Evolutionary conservation across 2,113 vertebrate species (phyloP).

Genomic region (Balaeniceps rex): DNA sequence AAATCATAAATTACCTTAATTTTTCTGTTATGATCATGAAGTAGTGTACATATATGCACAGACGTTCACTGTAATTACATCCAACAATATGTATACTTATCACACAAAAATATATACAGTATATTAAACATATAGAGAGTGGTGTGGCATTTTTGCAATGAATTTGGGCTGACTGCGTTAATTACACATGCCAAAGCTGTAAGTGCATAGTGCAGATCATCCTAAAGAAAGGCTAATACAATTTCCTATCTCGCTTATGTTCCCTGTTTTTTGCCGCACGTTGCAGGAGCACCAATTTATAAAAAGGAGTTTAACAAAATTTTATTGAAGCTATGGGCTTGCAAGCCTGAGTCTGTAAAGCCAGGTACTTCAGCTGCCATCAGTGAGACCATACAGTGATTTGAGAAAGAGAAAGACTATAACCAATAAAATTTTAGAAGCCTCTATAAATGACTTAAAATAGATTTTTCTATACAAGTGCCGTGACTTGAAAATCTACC

Average conservation of each 20-base stretch:
- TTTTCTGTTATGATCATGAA: neutral
- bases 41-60: neutral
- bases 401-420: neutral
- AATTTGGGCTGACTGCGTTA: neutral
- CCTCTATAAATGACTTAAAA: slow-evolving; percentile 11
- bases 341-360: neutral
- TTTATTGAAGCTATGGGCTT: neutral
- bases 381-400: neutral
- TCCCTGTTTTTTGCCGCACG: neutral
- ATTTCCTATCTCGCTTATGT: neutral
- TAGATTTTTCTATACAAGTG: neutral
- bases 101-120: neutral
- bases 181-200: neutral
- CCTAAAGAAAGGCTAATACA: neutral
- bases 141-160: neutral
- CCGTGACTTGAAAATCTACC: neutral
- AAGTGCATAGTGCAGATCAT: neutral
- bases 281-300: neutral
- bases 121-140: neutral
- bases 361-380: neutral
- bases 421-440: slow-evolving; percentile 13
- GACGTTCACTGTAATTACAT: neutral
- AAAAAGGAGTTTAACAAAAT: neutral
- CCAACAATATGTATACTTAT: neutral
- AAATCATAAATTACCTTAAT: neutral